A percentile compares a stretch with the other conserved stretches of the same genome.
Conservation (phyloP, 2,888 invertebrate genomes). For the Apotomis turbidana region DNA sequence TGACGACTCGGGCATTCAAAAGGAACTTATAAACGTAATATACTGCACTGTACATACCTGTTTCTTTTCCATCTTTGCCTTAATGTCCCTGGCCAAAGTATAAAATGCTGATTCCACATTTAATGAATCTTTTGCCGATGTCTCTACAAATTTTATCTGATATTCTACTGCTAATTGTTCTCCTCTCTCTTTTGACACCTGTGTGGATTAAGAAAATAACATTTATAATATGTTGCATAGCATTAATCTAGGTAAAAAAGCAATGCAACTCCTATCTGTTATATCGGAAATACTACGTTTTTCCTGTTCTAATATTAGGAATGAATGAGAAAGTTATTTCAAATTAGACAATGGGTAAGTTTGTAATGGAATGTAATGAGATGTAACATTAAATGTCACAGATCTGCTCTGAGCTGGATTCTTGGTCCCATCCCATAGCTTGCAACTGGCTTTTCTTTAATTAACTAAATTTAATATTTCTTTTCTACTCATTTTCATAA, state of each 20-base stretch:
- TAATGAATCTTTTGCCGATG: conserved; percentile 98
- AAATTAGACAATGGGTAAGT: background rate
- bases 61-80: conserved; percentile 99
- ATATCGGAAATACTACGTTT: background rate
- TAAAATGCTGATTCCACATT: conserved; percentile 99
- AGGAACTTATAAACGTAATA: background rate
- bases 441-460: too few species aligned
- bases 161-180: conserved; percentile 99
- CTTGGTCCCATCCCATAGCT: too few species aligned
- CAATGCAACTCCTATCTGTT: too few species aligned
- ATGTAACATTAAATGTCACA: too few species aligned
- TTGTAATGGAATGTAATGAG: background rate
- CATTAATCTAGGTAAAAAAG: too few species aligned
- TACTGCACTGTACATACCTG: conserved; percentile 86
- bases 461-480: too few species aligned
- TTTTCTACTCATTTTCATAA: too few species aligned
- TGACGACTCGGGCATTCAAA: too few species aligned
- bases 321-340: conserved; percentile 5
- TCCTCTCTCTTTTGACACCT: conserved; percentile 97
- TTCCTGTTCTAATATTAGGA: conserved; percentile 19
- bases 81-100: conserved; percentile 98
- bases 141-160: conserved; percentile 99
- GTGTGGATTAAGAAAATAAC: conserved; percentile 44
- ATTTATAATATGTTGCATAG: background rate
- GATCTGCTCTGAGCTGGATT: too few species aligned